These are phyloP conservation scores for Alentia gelatinosa DNA, from an alignment of 2,888 invertebrate genomes.

Conservation along the genomic window DNA sequence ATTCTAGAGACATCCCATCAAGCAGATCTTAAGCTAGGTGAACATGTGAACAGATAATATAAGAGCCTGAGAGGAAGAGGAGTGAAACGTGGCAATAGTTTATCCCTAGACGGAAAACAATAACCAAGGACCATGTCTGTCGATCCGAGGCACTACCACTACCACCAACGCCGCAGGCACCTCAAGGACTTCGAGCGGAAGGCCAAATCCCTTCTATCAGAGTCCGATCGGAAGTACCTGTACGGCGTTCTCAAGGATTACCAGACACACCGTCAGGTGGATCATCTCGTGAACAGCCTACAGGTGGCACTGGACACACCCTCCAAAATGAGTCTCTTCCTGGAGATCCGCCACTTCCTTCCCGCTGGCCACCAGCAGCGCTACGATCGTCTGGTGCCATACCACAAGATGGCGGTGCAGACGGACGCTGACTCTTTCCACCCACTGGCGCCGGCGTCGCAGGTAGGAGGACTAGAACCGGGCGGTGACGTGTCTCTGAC, in stretches of 20 bases:
- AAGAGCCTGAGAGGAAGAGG: too few relatives aligned
- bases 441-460: neutral
- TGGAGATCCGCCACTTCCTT: slow-evolving; percentile 70
- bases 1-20: neutral
- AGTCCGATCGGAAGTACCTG: slow-evolving; percentile 68
- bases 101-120: neutral
- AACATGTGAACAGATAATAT: too few relatives aligned
- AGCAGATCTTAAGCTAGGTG: too few relatives aligned
- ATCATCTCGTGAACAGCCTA: slow-evolving; percentile 64
- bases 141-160: neutral
- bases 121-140: neutral
- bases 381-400: slow-evolving; percentile 65
- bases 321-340: slow-evolving; percentile 70
- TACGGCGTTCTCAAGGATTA: slow-evolving; percentile 69
- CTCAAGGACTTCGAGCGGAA: slow-evolving; percentile 61
- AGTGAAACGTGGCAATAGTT: too few relatives aligned
- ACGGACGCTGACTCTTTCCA: neutral
- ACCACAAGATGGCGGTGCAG: slow-evolving; percentile 65
- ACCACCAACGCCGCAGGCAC: slow-evolving; percentile 29
- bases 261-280: slow-evolving; percentile 60
- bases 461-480: neutral
- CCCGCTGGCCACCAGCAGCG: slow-evolving; percentile 66
- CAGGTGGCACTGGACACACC: slow-evolving; percentile 68
- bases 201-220: slow-evolving; percentile 61
- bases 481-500: neutral